Conservation (phyloP, 2,113 vertebrate species). For the Butorides virescens region DNA sequence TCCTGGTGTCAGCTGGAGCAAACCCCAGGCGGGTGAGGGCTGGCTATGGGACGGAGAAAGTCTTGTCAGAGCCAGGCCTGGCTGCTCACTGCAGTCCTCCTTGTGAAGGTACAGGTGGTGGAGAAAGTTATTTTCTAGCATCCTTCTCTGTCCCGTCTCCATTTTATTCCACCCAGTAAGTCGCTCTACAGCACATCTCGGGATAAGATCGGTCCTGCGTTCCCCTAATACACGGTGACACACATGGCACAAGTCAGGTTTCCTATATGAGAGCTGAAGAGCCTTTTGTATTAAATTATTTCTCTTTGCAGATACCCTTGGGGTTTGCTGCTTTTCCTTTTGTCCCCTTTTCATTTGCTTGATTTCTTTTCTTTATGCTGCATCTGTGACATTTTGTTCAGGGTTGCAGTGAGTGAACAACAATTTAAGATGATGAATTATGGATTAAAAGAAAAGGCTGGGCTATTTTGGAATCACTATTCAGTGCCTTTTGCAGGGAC, state of each 20-base stretch:
- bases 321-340: slow-evolving; percentile 7
- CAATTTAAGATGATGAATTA: slow-evolving; percentile 56
- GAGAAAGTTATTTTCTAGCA: not conserved
- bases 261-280: not conserved
- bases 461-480: slow-evolving; percentile 12
- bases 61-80: not conserved
- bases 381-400: slow-evolving; percentile 24
- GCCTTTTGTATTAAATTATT: not conserved
- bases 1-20: not conserved
- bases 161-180: not conserved
- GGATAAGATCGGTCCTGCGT: not conserved
- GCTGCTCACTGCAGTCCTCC: not conserved
- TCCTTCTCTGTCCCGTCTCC: not conserved
- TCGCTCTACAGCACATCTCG: accelerated
- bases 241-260: not conserved
- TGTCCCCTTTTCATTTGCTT: slow-evolving; percentile 10
- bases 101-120: not conserved
- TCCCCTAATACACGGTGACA: not conserved
- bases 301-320: not conserved
- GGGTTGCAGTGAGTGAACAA: slow-evolving; percentile 16
- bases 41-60: not conserved
- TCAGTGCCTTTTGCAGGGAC: not conserved
- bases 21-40: not conserved
- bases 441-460: slow-evolving; percentile 46
- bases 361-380: slow-evolving; percentile 25